These are phyloP conservation scores for Echeneis naucrates DNA, from an alignment of 2,797 vertebrate genomes.

Conservation along the genomic window DNA sequence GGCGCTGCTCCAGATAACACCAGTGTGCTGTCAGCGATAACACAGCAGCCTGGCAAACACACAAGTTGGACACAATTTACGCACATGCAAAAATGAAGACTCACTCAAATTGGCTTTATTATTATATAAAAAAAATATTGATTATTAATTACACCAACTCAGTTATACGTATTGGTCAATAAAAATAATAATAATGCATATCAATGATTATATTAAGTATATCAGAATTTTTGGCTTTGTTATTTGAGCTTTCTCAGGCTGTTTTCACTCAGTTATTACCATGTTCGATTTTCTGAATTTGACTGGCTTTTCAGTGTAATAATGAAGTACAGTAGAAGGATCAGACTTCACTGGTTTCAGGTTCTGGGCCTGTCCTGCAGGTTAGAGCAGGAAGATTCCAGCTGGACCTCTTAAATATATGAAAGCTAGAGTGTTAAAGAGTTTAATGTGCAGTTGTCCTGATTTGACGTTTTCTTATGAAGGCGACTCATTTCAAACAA, in stretches of 20 bases:
- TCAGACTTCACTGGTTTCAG: too few relatives aligned
- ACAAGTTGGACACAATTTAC: not conserved
- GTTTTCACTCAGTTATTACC: too few relatives aligned
- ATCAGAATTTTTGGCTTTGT: not conserved
- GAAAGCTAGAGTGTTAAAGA: not conserved
- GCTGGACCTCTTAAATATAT: too few relatives aligned
- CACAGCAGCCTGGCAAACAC: not conserved
- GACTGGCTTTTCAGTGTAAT: not conserved
- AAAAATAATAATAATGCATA: too few relatives aligned
- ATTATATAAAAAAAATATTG: too few relatives aligned
- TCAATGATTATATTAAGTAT: not conserved
- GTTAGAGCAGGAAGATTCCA: not conserved
- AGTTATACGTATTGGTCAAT: too few relatives aligned
- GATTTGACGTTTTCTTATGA: not conserved
- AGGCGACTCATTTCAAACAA: not conserved
- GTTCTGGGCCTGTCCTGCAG: not conserved
- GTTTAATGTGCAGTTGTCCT: not conserved
- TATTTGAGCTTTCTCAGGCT: not conserved
- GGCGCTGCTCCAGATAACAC: constrained; percentile 62
- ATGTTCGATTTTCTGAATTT: not conserved
- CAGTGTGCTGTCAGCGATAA: constrained; percentile 52
- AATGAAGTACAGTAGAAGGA: too few relatives aligned
- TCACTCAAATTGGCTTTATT: not conserved
- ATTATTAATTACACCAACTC: too few relatives aligned
- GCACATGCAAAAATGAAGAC: not conserved